Conservation (phyloP, 2,888 invertebrate genomes). For the Calameuta idolon region DNA sequence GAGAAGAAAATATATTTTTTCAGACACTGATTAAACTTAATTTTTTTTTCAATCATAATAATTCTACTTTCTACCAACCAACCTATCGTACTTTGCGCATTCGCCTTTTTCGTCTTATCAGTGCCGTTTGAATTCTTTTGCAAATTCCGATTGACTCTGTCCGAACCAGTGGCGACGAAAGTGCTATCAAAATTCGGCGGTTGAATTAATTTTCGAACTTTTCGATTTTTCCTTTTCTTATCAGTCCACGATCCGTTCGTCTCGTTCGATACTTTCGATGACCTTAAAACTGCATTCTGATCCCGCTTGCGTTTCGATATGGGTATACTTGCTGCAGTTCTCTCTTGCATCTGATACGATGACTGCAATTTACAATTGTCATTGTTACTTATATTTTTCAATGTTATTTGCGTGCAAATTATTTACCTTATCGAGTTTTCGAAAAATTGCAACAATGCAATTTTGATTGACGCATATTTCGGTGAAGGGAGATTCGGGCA, state of each 20-base stretch:
- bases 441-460: constrained; percentile 36
- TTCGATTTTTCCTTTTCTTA: neutral
- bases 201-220: constrained; percentile 20
- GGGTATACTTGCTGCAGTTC: constrained; percentile 30
- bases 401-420: neutral
- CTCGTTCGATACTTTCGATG: neutral
- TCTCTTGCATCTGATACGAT: constrained; percentile 30
- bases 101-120: neutral
- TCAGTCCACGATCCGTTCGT: neutral
- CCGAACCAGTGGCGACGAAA: neutral
- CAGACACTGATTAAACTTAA: too few species aligned
- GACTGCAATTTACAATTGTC: constrained; percentile 21
- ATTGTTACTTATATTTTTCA: neutral
- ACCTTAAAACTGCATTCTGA: neutral
- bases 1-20: neutral
- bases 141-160: neutral
- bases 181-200: constrained; percentile 18
- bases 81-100: constrained; percentile 3
- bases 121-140: neutral
- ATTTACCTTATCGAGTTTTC: constrained; percentile 33
- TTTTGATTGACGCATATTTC: constrained; percentile 34
- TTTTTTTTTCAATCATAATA: too few species aligned
- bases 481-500: constrained; percentile 34
- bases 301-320: constrained; percentile 25
- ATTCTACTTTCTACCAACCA: too few species aligned